Conservation (phyloP, 2,797 vertebrate species). For the Sebastes oblongus region DNA sequence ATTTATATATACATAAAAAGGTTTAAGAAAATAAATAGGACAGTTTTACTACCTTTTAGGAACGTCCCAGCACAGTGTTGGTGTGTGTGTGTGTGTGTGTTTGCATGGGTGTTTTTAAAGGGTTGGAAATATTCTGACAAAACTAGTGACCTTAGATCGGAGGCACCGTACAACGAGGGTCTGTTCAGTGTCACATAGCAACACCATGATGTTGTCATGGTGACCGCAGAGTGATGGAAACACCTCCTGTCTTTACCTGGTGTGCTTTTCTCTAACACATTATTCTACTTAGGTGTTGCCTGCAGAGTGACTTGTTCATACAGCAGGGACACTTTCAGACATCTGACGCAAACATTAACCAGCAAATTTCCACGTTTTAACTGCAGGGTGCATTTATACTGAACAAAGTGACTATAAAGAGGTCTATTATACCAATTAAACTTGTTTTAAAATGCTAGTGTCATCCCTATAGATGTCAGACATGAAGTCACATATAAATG, state of each 20-base stretch:
- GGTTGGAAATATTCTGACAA: slow-evolving; percentile 55
- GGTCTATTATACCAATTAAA: background rate
- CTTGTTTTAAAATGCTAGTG: background rate
- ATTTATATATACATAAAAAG: background rate
- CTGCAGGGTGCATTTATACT: background rate
- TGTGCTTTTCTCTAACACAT: slow-evolving; percentile 34
- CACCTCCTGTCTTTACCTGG: slow-evolving; percentile 48
- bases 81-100: background rate
- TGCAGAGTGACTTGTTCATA: slow-evolving; percentile 36
- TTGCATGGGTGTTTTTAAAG: slow-evolving; percentile 38
- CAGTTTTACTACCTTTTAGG: slow-evolving; percentile 17
- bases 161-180: slow-evolving; percentile 41
- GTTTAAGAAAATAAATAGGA: slow-evolving; percentile 16
- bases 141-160: slow-evolving; percentile 42
- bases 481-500: slow-evolving; percentile 11
- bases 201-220: slow-evolving; percentile 41
- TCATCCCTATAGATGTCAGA: slow-evolving; percentile 28
- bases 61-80: slow-evolving; percentile 9
- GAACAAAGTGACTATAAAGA: slow-evolving; percentile 17
- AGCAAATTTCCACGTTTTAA: slow-evolving; percentile 47
- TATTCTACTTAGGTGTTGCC: slow-evolving; percentile 46
- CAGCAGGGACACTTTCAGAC: slow-evolving; percentile 11
- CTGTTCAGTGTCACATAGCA: slow-evolving; percentile 56
- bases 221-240: slow-evolving; percentile 52
- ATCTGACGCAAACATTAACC: slow-evolving; percentile 47